These are phyloP conservation scores for Struthio camelus DNA, from an alignment of 2,113 vertebrate genomes.

Conservation along the genomic window DNA sequence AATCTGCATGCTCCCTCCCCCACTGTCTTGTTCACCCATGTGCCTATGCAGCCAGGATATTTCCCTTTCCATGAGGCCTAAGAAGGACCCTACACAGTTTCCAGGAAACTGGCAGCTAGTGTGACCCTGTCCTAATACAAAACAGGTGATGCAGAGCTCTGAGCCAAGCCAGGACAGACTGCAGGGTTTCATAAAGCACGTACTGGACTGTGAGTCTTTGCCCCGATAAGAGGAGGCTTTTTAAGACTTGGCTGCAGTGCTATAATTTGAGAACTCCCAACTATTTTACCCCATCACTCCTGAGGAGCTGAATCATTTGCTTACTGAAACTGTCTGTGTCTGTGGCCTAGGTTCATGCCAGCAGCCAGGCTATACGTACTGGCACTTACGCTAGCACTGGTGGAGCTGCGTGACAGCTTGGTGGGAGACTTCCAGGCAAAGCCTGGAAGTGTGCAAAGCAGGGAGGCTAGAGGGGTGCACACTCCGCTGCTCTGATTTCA, in stretches of 20 bases:
- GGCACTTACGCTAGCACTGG: background rate
- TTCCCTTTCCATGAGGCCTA: background rate
- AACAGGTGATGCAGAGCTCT: background rate
- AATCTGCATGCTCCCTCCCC: background rate
- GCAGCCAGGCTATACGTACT: accelerated
- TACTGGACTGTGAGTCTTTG: background rate
- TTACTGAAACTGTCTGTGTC: background rate
- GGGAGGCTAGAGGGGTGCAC: background rate
- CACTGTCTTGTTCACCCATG: accelerated
- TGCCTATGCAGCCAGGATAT: background rate
- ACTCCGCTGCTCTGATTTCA: background rate
- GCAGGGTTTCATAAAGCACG: background rate
- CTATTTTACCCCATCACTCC: background rate
- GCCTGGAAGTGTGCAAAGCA: background rate
- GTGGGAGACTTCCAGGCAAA: background rate
- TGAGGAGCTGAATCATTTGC: background rate
- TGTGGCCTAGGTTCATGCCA: accelerated
- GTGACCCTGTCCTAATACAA: constrained; percentile 18
- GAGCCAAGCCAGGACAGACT: background rate
- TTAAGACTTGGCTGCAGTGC: background rate
- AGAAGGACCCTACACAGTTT: background rate
- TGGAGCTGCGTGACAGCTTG: background rate
- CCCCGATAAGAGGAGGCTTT: background rate
- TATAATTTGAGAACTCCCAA: background rate
- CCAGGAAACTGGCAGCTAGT: background rate